These are phyloP conservation scores for Megamerina dolium DNA, from an alignment of 2,888 invertebrate genomes.

Conservation along the genomic window DNA sequence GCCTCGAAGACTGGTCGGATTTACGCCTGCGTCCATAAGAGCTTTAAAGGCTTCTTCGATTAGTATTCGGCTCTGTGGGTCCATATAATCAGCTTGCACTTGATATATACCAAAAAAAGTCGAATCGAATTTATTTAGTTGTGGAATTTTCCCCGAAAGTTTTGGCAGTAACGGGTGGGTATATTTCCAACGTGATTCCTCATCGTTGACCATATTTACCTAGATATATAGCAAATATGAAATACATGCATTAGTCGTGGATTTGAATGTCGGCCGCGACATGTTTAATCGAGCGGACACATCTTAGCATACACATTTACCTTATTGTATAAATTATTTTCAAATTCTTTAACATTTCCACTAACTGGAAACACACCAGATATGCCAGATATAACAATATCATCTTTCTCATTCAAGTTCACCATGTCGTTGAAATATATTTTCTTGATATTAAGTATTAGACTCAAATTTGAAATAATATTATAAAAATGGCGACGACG, in stretches of 20 bases:
- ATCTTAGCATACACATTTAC: constrained; percentile 39
- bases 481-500: no score
- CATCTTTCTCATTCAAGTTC: no score
- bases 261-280: no score
- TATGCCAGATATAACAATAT: constrained; percentile 57
- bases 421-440: no score
- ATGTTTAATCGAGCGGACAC: no score
- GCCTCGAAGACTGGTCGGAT: constrained; percentile 62
- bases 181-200: constrained; percentile 68
- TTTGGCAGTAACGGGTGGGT: constrained; percentile 70
- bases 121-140: constrained; percentile 69
- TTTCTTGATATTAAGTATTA: no score
- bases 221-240: not conserved
- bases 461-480: no score
- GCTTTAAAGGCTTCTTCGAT: constrained; percentile 74
- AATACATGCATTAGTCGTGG: no score
- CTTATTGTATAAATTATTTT: constrained; percentile 57
- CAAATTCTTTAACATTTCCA: constrained; percentile 57
- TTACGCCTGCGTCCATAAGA: constrained; percentile 66
- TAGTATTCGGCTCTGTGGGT: constrained; percentile 71
- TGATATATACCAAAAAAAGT: constrained; percentile 70
- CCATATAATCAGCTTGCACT: constrained; percentile 70
- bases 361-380: constrained; percentile 62
- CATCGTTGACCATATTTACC: constrained; percentile 64
- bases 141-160: constrained; percentile 65